Conservation (phyloP, 2,888 invertebrate species). For the Andrena fulva region DNA sequence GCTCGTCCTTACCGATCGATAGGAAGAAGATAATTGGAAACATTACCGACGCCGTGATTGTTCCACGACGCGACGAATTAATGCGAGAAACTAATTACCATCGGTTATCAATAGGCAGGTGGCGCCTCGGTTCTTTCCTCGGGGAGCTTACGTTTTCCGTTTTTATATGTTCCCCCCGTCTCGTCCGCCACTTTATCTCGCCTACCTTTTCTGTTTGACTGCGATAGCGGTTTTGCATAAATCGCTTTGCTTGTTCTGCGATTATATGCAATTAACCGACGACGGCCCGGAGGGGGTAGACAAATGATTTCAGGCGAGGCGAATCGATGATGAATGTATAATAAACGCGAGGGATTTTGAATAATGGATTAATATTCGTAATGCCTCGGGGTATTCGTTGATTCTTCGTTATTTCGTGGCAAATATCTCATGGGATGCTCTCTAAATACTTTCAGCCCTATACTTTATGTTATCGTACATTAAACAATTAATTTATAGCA, state of each 20-base stretch:
- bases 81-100: slow-evolving; percentile 31
- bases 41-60: slow-evolving; percentile 53
- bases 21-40: slow-evolving; percentile 50
- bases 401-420: too few species aligned
- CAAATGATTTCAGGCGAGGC: too few species aligned
- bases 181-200: not conserved
- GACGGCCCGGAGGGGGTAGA: not conserved
- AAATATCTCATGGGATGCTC: too few species aligned
- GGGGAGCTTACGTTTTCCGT: too few species aligned
- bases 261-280: not conserved
- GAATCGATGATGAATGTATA: too few species aligned
- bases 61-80: slow-evolving; percentile 33
- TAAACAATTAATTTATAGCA: too few species aligned
- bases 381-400: too few species aligned
- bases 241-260: not conserved
- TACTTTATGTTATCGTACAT: too few species aligned
- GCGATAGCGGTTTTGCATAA: not conserved
- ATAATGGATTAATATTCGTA: not conserved
- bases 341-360: not conserved
- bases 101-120: slow-evolving; percentile 49
- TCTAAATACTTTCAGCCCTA: too few species aligned
- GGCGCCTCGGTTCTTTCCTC: slow-evolving; percentile 41
- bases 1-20: slow-evolving; percentile 61
- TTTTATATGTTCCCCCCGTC: not conserved
- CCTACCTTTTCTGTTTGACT: slow-evolving; percentile 18